Conservation (phyloP, 2,113 vertebrate species). For the Thermophis baileyi region DNA sequence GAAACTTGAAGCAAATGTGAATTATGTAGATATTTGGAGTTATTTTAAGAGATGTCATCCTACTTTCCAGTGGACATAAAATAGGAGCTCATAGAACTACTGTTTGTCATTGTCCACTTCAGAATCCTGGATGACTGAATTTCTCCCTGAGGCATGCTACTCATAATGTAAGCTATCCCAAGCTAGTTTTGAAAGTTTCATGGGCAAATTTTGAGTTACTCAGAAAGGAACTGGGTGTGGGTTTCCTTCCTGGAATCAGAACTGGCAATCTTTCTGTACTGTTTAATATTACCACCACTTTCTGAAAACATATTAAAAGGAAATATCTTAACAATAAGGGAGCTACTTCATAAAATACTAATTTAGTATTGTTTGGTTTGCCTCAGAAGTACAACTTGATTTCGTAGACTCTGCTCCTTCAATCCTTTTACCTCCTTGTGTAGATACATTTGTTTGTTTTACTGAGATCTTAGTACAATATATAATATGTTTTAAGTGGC, state of each 20-base stretch:
- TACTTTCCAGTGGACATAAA: not conserved
- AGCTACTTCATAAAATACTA: slow-evolving; percentile 71
- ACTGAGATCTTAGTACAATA: slow-evolving; percentile 27
- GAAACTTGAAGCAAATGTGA: not conserved
- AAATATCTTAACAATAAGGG: slow-evolving; percentile 82
- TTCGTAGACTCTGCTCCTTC: slow-evolving; percentile 66
- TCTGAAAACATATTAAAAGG: slow-evolving; percentile 79
- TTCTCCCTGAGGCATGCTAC: not conserved
- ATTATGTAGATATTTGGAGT: slow-evolving; percentile 13
- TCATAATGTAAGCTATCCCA: slow-evolving; percentile 26
- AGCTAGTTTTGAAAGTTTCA: slow-evolving; percentile 32
- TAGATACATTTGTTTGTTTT: slow-evolving; percentile 59
- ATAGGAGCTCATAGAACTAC: slow-evolving; percentile 27
- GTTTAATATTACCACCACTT: slow-evolving; percentile 68
- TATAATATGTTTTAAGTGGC: slow-evolving; percentile 37
- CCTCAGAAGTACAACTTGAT: slow-evolving; percentile 65
- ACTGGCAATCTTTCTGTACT: slow-evolving; percentile 72
- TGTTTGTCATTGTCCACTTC: slow-evolving; percentile 41
- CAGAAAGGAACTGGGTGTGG: slow-evolving; percentile 77
- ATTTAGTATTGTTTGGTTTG: slow-evolving; percentile 73
- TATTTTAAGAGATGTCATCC: not conserved
- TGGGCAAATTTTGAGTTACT: slow-evolving; percentile 68
- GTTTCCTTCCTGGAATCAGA: slow-evolving; percentile 81
- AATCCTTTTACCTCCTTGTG: slow-evolving; percentile 58
- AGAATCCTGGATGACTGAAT: slow-evolving; percentile 49